Evolutionary conservation across 2,797 vertebrate genomes (phyloP).

Genomic region (Macroramphosus scolopax): DNA sequence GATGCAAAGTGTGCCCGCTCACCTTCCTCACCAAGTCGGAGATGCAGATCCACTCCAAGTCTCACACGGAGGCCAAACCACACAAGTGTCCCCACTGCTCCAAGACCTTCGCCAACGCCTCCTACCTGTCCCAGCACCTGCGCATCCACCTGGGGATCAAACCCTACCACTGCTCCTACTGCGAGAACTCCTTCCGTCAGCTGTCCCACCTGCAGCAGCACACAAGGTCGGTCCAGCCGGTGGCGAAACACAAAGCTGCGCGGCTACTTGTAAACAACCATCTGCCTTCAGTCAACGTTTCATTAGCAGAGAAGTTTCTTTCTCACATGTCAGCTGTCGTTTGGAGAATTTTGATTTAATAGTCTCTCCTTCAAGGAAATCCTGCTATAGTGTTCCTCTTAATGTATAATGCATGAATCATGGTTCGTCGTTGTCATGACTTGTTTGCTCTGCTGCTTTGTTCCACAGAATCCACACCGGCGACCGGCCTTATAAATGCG

Average conservation of each 20-base stretch:
- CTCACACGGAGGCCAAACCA: conserved; percentile 98
- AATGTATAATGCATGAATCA: no score
- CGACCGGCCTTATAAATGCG: conserved; percentile 98
- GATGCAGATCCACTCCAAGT: conserved; percentile 99
- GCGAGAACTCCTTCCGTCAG: conserved; percentile 98
- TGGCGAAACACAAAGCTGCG: no score
- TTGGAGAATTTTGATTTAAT: no score
- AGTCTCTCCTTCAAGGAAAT: no score
- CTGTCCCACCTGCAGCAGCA: conserved; percentile 99
- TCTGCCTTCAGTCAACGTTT: no score
- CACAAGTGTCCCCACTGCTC: conserved; percentile 99
- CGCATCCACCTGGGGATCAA: conserved; percentile 98
- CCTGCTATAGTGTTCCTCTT: no score
- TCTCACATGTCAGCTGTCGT: no score
- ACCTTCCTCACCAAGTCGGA: conserved; percentile 98
- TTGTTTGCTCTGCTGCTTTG: conserved; percentile 2
- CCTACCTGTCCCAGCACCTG: conserved; percentile 97
- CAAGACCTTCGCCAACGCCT: conserved; percentile 98
- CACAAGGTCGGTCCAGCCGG: conserved; percentile 83
- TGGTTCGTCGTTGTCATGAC: no score
- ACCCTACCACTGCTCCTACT: conserved; percentile 99
- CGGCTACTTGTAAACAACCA: no score
- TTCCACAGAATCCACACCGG: conserved; percentile 96
- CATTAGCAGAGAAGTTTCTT: no score
- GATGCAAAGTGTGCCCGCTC: conserved; percentile 97